phyloP scores from a whole-genome alignment of 2,888 invertebrate genomes.

The Polyploca ridens region DNA sequence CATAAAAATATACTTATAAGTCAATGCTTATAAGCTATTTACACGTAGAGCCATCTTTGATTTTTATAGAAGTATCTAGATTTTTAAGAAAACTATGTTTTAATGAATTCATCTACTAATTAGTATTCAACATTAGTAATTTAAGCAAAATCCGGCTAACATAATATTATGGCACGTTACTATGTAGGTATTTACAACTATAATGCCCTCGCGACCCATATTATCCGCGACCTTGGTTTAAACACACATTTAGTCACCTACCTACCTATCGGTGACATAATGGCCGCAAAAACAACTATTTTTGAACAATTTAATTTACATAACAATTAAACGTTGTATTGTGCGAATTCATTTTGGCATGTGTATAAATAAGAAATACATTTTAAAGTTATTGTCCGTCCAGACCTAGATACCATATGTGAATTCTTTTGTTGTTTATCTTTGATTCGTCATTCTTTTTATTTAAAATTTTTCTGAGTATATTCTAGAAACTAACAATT shows the following conservation, averaged over 20 bases:
- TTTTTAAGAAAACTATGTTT: too few species aligned
- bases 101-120: too few species aligned
- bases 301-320: not conserved
- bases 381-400: not conserved
- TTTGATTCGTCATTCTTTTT: not conserved
- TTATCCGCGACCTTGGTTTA: constrained; percentile 3
- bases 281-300: not conserved
- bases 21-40: too few species aligned
- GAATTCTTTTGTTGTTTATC: not conserved
- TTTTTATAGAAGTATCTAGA: too few species aligned
- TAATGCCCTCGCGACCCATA: not conserved
- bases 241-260: not conserved
- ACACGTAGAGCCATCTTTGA: too few species aligned
- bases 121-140: too few species aligned
- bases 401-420: not conserved
- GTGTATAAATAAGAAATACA: constrained; percentile 4
- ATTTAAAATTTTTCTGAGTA: too few species aligned
- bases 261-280: constrained; percentile 1
- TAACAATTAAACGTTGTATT: not conserved
- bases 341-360: constrained; percentile 1
- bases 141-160: too few species aligned
- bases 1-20: too few species aligned
- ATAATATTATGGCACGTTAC: too few species aligned
- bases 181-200: not conserved
- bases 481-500: too few species aligned